Evolutionary conservation across 2,888 invertebrate genomes (phyloP), one percentile per base, ranked within the genome.

Genomic region (Melanchra persicariae): DNA sequence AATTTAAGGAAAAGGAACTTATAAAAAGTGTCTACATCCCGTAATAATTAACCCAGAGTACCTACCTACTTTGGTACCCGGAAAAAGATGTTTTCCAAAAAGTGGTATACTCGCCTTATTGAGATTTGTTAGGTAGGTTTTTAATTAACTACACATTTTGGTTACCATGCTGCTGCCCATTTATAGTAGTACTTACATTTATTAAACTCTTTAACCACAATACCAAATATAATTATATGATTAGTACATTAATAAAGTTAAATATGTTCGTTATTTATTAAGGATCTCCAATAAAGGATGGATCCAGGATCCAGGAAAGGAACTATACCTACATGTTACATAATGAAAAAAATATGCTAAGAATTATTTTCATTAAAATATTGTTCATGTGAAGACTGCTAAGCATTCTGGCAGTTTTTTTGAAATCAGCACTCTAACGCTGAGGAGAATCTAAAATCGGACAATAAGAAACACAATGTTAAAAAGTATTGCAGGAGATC

Each of bases 151-250:
- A 19, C 1, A 19, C 15, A 5, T 47, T 19, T 57, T 58, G 15
- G 57, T 40, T 19, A 47, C 22, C 19, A 10, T 12, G 15, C 9
- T 12, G 15, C 9, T 24, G 15, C 26, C n/a, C 17, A 22, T 17
- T 40, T 17, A 2, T 8, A 19, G 0, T 49, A 37, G 9, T 65
- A 26, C 1, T 7, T 34, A 37, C 1, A 45, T 60, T 15, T 24
- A 37, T 26, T 22, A 71, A 63, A 63, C 37, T n/a, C 5, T 51
- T 26, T 52, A 15, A 74, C 45, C 62, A 1, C 37, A 62, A 8
- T 8, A n/a, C 15, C 26, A 45, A n/a, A 9, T 9, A n/a, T n/a
- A n/a, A n/a, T n/a, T 12, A n/a, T n/a, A 49, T 52, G 26, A 8
- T 52, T 52, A 15, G 19, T 30, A 70, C 6, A 10, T 15, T 9